Evolutionary conservation across 2,888 invertebrate species (phyloP), one percentile per base, ranked within the genome.

Genomic region (Kuschelorhynchus macadamiae): DNA sequence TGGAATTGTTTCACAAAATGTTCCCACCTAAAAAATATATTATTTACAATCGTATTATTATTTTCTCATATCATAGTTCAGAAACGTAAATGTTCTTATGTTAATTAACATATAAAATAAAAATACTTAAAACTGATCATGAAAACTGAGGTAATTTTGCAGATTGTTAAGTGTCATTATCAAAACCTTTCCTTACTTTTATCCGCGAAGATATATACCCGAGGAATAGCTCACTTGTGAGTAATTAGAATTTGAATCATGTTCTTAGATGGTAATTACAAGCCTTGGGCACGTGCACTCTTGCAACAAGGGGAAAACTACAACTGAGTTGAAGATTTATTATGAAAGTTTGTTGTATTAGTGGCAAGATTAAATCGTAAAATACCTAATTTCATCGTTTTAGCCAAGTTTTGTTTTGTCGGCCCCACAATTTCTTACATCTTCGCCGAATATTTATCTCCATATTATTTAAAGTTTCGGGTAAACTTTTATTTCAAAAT

Each of bases 291-390:
- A 76, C 76, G 77, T 76, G 71, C 74, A 59, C 66, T 71, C 74
- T 72, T 70, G 70, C 44, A 69, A 46, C 64, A 50, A 53, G 47
- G 41, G 53, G 53, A 59, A 69, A 70, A 71, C 70, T 71, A 75
- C 77, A 77, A 76, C 76, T 61, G 76, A 76, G 77, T 73, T 71
- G 67, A 72, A 73, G 75, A 78, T 78, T 78, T 78, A 77, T 76
- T 76, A 72, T 74, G 50, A 72, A 78, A 78, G 71, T 78, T 77
- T 75, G 77, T 77, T 76, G 72, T 76, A 78, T 76, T 76, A 77
- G 76, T 74, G 76, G 75, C 71, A 73, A 77, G 72, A 78, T 78
- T 78, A 78, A 77, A 76, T 76, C 75, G 73, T 77, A 77, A 77
- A 78, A 76, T 72, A 75, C 71, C 74, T 75, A 73, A 75, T 76